phyloP scores from a whole-genome alignment of 2,797 vertebrate species.

The Hephaestus fuliginosus region DNA sequence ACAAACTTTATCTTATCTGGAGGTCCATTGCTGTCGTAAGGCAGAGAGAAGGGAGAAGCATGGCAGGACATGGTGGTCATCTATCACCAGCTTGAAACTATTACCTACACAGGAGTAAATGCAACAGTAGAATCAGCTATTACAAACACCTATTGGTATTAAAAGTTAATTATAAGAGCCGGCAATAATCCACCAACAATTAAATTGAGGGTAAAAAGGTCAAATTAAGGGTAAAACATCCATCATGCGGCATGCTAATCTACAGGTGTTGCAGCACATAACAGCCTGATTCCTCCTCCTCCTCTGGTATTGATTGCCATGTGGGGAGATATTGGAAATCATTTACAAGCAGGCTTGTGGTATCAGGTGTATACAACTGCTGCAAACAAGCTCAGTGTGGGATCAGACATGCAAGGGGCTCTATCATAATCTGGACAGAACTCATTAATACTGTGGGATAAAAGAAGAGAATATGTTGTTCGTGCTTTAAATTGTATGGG shows the following conservation, averaged over 20 bases:
- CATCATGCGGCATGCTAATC: conserved; percentile 21
- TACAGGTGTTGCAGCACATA: conserved; percentile 13
- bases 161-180: not conserved
- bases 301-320: conserved; percentile 30
- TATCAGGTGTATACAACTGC: conserved; percentile 42
- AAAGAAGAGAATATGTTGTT: not conserved
- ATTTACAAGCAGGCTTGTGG: conserved; percentile 28
- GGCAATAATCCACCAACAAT: not conserved
- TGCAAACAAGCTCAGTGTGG: conserved; percentile 43
- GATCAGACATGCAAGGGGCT: conserved; percentile 32
- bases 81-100: conserved; percentile 43
- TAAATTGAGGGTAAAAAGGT: not conserved
- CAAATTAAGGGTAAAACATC: not conserved
- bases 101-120: conserved; percentile 19
- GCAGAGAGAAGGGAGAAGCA: conserved; percentile 58
- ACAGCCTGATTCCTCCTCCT: conserved; percentile 3
- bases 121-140: conserved; percentile 17
- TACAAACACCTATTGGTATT: conserved; percentile 14
- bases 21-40: conserved; percentile 68
- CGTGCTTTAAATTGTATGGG: not conserved
- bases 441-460: conserved; percentile 4
- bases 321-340: conserved; percentile 54
- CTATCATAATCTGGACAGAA: conserved; percentile 23
- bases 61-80: conserved; percentile 55
- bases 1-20: conserved; percentile 70